Evolutionary conservation across 2,797 vertebrate species (phyloP).

Genomic region (Coregonus ussuriensis): DNA sequence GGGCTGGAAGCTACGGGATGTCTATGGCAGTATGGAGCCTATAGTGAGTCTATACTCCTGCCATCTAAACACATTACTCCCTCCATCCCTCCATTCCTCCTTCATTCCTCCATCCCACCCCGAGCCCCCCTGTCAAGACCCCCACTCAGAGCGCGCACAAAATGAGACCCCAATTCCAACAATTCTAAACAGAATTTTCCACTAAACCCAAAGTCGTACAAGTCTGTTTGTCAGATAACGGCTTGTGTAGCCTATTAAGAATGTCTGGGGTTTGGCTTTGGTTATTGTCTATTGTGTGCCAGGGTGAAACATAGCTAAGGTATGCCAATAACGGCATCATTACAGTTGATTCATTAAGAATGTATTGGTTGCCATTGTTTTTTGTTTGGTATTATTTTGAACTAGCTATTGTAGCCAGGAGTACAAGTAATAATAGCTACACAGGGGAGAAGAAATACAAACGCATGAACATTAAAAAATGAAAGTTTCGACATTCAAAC

Average conservation of each 20-base stretch:
- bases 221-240: constrained; percentile 27
- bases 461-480: neutral
- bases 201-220: constrained; percentile 34
- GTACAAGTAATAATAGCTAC: neutral
- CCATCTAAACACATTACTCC: constrained; percentile 69
- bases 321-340: too few relatives aligned
- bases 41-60: constrained; percentile 61
- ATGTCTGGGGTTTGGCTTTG: constrained; percentile 20
- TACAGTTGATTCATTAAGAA: too few relatives aligned
- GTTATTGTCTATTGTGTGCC: neutral
- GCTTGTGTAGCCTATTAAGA: constrained; percentile 44
- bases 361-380: neutral
- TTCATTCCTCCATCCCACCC: constrained; percentile 19
- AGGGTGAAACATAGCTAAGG: too few relatives aligned
- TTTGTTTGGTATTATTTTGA: neutral
- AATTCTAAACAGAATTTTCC: too few relatives aligned
- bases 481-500: too few relatives aligned
- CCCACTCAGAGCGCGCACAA: constrained; percentile 21
- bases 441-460: neutral
- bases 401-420: neutral
- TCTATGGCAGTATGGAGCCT: constrained; percentile 83
- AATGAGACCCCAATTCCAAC: constrained; percentile 8
- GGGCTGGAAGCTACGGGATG: constrained; percentile 87
- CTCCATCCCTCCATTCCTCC: constrained; percentile 38
- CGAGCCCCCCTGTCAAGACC: constrained; percentile 43